Base-by-base conservation (phyloP, 2,113 vertebrate species). In the Isichthys henryi region DNA sequence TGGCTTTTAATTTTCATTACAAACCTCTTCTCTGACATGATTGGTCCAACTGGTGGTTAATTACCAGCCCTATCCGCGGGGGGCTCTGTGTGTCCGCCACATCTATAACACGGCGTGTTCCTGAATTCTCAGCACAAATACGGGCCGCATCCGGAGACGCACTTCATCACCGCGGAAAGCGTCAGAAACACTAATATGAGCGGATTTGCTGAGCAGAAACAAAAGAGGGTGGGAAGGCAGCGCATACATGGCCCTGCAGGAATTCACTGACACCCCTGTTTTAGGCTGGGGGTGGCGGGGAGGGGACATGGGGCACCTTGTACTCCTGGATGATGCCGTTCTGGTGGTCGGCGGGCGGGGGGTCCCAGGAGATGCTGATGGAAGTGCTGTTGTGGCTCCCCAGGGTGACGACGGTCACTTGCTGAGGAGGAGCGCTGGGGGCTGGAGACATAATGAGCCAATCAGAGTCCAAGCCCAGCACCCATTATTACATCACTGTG, bases 311-410 rank as follows among this genome's bases (percentile, higher is more conserved):
- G 31, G 91, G 9, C 93, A 99, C 98, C 98, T 97, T 99, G 92
- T 99, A 99, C 92, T 99, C 98, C 93, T 99, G 98, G 93, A 99
- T 98, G 91, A 99, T 96, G 94, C 98, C 98, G 45, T 99, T 99
- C 94, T 99, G 98, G 92, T 99, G 97, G 92, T 99, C 98, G 0
- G 96, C 94, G 56, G 98, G 97, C 85, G 98, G 98, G 17, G 98
- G 98, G 91, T 99, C 98, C 98, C 98, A 99, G 90, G 98, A 99
- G 93, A 99, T 97, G 94, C 98, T 99, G 91, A 99, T 99, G 89
- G 98, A 99, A 21, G 98, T 99, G 94, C 97, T 99, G 93, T 99
- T 99, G 95, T 98, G 97, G 92, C 93, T 99, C 92, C 98, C 98
- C 87, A 99, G 97, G 0, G 96, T 97, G 92, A 98, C 94, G 70